phyloP scores from a whole-genome alignment of 2,113 vertebrate genomes.

The Semnopithecus entellus region DNA sequence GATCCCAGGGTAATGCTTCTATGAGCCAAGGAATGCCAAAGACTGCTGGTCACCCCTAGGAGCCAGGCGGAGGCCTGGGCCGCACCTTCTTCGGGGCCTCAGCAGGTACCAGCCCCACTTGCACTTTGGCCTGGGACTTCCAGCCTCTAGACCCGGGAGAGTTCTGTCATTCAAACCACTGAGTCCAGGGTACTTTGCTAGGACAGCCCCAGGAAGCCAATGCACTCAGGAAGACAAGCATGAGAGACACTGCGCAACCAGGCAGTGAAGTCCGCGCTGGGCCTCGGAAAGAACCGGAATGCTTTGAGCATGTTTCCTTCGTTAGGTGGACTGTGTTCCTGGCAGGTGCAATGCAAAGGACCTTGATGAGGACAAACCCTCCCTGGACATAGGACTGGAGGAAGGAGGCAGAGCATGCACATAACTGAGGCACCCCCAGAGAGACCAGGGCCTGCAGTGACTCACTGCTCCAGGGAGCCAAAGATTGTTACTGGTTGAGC shows the following conservation, averaged over 20 bases:
- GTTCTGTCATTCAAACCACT: no score
- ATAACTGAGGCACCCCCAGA: fast-evolving
- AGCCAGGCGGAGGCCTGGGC: fast-evolving
- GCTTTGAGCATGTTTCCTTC: fast-evolving
- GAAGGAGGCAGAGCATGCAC: fast-evolving
- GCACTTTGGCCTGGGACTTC: not conserved
- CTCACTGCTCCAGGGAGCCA: fast-evolving
- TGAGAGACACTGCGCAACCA: fast-evolving
- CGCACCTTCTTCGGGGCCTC: fast-evolving
- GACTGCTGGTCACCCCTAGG: fast-evolving
- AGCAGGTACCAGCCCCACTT: not conserved
- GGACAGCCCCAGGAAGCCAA: not conserved
- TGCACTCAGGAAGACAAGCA: fast-evolving
- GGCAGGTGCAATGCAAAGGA: not conserved
- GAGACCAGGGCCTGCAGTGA: fast-evolving
- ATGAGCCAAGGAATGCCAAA: fast-evolving
- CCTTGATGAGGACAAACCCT: not conserved
- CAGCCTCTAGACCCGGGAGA: fast-evolving
- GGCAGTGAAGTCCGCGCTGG: fast-evolving
- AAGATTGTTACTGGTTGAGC: not conserved
- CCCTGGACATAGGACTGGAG: fast-evolving
- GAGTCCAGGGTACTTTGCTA: fast-evolving
- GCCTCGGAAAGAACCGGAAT: fast-evolving
- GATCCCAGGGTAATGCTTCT: fast-evolving
- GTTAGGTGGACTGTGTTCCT: not conserved